Conservation (phyloP, 2,797 vertebrate genomes). For the Tokudaia muenninki region DNA sequence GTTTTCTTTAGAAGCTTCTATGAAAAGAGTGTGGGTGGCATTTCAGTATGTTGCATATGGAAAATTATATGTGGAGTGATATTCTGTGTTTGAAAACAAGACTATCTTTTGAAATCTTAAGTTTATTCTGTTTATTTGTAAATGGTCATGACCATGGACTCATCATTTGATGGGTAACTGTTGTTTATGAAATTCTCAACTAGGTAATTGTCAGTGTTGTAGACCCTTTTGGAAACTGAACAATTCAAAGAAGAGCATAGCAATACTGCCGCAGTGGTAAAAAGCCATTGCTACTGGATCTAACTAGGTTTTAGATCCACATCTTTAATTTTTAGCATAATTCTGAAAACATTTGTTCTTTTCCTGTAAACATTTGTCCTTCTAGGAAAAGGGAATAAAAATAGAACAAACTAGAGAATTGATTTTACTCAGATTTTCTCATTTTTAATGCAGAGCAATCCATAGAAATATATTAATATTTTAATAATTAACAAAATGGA, state of each 20-base stretch:
- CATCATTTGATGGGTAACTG: not conserved
- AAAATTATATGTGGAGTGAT: rapidly evolving
- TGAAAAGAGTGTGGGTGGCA: not conserved
- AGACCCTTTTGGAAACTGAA: not conserved
- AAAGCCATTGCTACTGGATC: not conserved
- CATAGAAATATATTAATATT: not conserved
- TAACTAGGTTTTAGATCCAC: not conserved
- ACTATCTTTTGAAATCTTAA: not conserved
- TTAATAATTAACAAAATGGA: not conserved
- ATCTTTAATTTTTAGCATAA: slow-evolving; percentile 11
- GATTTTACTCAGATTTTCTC: not conserved
- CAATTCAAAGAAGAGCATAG: not conserved
- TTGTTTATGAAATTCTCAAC: not conserved
- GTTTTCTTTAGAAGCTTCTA: not conserved
- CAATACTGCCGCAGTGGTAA: not conserved
- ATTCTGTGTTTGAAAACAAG: not conserved
- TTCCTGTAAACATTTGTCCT: not conserved
- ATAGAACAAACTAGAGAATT: not conserved
- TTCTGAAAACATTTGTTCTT: not conserved
- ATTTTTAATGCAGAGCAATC: not conserved
- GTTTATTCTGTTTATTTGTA: not conserved
- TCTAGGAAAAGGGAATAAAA: not conserved
- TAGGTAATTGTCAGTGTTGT: not conserved
- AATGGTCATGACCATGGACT: not conserved
- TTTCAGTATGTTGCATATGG: not conserved